Base-by-base conservation (phyloP, 2,797 vertebrate genomes). In the Acestrorhynchus altus region DNA sequence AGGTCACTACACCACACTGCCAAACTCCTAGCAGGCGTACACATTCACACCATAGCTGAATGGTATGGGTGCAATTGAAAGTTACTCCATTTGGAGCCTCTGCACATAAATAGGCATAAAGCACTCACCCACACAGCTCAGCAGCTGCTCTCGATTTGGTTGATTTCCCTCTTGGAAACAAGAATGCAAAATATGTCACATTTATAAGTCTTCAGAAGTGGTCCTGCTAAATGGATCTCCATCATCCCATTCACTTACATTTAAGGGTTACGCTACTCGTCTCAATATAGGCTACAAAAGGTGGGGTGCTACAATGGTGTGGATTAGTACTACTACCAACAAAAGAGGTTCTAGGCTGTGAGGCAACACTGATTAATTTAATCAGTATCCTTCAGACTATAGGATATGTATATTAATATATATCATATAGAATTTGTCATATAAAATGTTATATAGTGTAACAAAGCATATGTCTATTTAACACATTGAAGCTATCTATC, bases 91-190 rank as follows among this genome's bases (percentile, higher is more conserved):
- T 76, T 69, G 20, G 73, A 82, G 71, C 22, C 49, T 56, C 16
- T 18, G 44, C 60, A 94, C 93, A 95, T 88, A 95, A 93, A 95
- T 74, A 88, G 90, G 75, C 94, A 90, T 87, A 93, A 94, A 85
- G 92, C 94, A 63, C 92, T 93, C 81, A 83, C 81, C 81, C 79
- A 76, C 65, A 79, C 63, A 73, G 90, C 90, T 91, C 88, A 85
- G 88, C 83, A 54, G 87, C 82, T 78, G 87, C 84, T 78, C 81
- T 81, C 86, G 86, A 91, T 91, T 90, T 90, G 91, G 89, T 90
- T 90, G 86, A 90, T 49, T 87, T 90, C 87, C 87, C 89, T 86
- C 82, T 89, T 80, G 81, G 89, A 85, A 89, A 78, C 47, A 84
- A 84, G 83, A 81, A 69, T 73, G 42, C 28, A 4, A 66, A 77